Percentiles rank a stretch among this genome's conserved stretches.
phyloP scores from a whole-genome alignment of 2,797 vertebrate species.

The Channallabes apus region DNA sequence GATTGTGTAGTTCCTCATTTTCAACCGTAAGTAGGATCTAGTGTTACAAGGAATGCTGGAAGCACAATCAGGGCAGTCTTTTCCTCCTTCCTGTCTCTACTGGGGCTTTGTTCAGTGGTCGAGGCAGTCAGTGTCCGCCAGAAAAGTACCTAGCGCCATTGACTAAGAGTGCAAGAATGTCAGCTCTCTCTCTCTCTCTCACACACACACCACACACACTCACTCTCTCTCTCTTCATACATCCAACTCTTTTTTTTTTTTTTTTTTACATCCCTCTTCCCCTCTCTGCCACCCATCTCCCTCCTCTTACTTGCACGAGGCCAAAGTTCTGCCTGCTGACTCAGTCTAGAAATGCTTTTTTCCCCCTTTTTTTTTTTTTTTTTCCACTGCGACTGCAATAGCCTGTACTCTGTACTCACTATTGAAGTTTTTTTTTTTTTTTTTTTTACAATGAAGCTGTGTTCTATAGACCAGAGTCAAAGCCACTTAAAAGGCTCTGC shows the following conservation, averaged over 20 bases:
- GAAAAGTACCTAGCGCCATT: slow-evolving; percentile 61
- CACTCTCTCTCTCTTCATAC: slow-evolving; percentile 7
- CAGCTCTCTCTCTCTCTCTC: slow-evolving; percentile 42
- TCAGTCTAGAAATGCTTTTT: slow-evolving; percentile 58
- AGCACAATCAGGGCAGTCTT: slow-evolving; percentile 43
- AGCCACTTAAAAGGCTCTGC: slow-evolving; percentile 18
- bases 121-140: slow-evolving; percentile 56
- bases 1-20: slow-evolving; percentile 35
- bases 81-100: slow-evolving; percentile 46
- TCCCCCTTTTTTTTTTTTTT: background rate
- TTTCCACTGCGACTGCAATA: slow-evolving; percentile 37
- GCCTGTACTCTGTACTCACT: slow-evolving; percentile 31
- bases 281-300: slow-evolving; percentile 22
- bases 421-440: slow-evolving; percentile 32
- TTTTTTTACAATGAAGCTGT: slow-evolving; percentile 43
- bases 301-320: slow-evolving; percentile 38
- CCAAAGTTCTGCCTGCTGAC: slow-evolving; percentile 61
- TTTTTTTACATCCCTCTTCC: slow-evolving; percentile 33
- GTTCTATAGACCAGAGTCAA: slow-evolving; percentile 32
- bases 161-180: slow-evolving; percentile 67
- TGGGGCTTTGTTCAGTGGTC: slow-evolving; percentile 55
- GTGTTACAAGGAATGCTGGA: slow-evolving; percentile 39
- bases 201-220: slow-evolving; percentile 28
- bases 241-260: slow-evolving; percentile 31
- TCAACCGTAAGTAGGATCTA: slow-evolving; percentile 32